These are phyloP conservation scores for Brachystomella parvula DNA, from an alignment of 1,140 invertebrate species.

Conservation along the genomic window DNA sequence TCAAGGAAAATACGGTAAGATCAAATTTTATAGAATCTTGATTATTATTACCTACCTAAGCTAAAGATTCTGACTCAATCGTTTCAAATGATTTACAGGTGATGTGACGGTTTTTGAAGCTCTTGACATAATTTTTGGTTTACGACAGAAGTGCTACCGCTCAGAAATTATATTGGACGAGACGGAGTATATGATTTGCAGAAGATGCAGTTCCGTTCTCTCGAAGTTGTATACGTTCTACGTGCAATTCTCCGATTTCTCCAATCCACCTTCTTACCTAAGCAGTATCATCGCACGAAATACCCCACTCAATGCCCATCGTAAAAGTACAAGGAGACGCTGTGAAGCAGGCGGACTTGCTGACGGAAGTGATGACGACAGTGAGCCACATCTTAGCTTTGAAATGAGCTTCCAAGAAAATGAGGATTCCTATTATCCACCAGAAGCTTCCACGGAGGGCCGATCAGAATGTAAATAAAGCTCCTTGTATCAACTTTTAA, in stretches of 20 bases:
- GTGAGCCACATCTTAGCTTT: background rate
- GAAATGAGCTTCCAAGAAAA: background rate
- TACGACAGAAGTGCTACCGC: background rate
- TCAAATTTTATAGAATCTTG: too few relatives aligned
- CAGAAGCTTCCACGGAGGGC: too few relatives aligned
- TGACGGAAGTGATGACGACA: too few relatives aligned
- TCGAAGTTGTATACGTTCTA: background rate
- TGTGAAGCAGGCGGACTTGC: too few relatives aligned
- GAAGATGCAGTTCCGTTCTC: background rate
- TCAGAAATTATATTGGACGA: background rate
- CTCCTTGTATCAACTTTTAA: too few relatives aligned
- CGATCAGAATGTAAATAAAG: too few relatives aligned
- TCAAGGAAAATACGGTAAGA: background rate
- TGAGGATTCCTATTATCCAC: background rate
- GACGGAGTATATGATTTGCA: background rate
- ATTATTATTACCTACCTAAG: too few relatives aligned
- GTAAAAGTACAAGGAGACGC: too few relatives aligned
- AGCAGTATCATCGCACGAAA: too few relatives aligned
- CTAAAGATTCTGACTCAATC: too few relatives aligned
- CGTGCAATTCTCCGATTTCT: background rate
- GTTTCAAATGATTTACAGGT: too few relatives aligned
- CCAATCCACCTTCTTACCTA: background rate
- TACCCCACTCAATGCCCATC: too few relatives aligned
- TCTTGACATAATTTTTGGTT: background rate
- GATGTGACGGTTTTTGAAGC: background rate